These are phyloP conservation scores for Aspiorhynchus laticeps DNA, from an alignment of 2,113 vertebrate species.

Conservation along the genomic window DNA sequence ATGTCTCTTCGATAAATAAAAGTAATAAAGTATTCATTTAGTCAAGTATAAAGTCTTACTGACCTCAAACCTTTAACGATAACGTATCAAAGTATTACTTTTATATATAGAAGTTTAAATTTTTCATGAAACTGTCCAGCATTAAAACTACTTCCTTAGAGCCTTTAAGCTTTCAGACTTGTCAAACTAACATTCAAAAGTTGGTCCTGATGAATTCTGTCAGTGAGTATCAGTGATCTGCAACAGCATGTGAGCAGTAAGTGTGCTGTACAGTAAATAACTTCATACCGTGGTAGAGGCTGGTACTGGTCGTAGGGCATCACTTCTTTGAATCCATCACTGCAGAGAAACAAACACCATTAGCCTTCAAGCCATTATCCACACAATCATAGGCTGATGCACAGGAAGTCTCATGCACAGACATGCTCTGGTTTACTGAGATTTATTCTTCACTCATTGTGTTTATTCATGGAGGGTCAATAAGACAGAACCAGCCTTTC, in stretches of 20 bases:
- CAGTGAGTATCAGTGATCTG: neutral
- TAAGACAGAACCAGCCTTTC: constrained; percentile 75
- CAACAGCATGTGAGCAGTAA: constrained; percentile 39
- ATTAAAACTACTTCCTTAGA: neutral
- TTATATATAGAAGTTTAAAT: neutral
- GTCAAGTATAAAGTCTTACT: neutral
- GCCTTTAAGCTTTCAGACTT: neutral
- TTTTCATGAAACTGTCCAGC: neutral
- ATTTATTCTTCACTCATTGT: neutral
- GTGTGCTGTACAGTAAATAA: constrained; percentile 8
- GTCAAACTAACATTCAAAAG: neutral
- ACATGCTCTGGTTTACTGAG: constrained; percentile 14
- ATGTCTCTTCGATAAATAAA: neutral
- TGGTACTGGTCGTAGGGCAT: constrained; percentile 97
- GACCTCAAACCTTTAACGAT: neutral
- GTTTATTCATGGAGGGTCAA: neutral
- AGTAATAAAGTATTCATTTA: no score
- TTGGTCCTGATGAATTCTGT: neutral
- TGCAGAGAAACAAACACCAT: constrained; percentile 69
- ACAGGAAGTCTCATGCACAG: constrained; percentile 14
- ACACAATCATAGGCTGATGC: neutral
- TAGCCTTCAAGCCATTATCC: neutral
- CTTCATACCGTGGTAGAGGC: constrained; percentile 90
- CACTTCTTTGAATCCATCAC: constrained; percentile 95
- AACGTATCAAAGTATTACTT: neutral